Conservation (phyloP, 1,140 invertebrate species). For the Lethrus apterus region DNA sequence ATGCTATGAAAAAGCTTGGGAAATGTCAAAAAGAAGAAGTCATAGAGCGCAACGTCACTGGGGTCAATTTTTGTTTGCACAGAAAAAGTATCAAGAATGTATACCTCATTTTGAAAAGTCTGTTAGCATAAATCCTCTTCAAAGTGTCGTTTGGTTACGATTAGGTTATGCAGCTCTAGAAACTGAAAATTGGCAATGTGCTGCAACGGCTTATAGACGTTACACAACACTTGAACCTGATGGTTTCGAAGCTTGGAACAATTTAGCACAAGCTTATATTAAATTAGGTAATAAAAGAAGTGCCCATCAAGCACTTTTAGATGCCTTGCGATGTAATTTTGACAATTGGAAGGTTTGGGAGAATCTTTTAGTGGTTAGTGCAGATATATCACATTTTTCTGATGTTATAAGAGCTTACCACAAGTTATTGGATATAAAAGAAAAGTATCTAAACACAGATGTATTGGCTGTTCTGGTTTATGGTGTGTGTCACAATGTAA, state of each 20-base stretch:
- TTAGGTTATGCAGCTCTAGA: constrained; percentile 79
- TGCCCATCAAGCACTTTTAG: constrained; percentile 75
- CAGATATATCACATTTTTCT: constrained; percentile 65
- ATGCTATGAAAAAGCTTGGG: constrained; percentile 86
- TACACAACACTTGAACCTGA: constrained; percentile 83
- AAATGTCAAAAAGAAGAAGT: constrained; percentile 72
- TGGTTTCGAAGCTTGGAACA: constrained; percentile 96
- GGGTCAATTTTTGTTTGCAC: constrained; percentile 70
- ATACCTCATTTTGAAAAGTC: constrained; percentile 74
- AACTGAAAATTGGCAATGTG: constrained; percentile 72
- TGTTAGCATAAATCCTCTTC: constrained; percentile 75
- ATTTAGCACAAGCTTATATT: constrained; percentile 88
- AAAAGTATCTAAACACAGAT: constrained; percentile 70
- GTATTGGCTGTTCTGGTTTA: constrained; percentile 68
- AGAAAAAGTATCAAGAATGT: constrained; percentile 66
- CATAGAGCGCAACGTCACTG: constrained; percentile 76
- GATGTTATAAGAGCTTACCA: constrained; percentile 80
- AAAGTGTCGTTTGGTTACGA: constrained; percentile 76
- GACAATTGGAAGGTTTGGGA: constrained; percentile 97
- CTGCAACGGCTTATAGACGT: constrained; percentile 75
- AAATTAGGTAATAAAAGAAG: constrained; percentile 77
- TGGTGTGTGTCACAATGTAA: constrained; percentile 57
- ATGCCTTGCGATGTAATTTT: constrained; percentile 89
- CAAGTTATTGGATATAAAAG: constrained; percentile 75
- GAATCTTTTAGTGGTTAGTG: constrained; percentile 79